Conservation (phyloP, 53 echinoderm and acorn worm genomes). For the Arbacia lixula region DNA sequence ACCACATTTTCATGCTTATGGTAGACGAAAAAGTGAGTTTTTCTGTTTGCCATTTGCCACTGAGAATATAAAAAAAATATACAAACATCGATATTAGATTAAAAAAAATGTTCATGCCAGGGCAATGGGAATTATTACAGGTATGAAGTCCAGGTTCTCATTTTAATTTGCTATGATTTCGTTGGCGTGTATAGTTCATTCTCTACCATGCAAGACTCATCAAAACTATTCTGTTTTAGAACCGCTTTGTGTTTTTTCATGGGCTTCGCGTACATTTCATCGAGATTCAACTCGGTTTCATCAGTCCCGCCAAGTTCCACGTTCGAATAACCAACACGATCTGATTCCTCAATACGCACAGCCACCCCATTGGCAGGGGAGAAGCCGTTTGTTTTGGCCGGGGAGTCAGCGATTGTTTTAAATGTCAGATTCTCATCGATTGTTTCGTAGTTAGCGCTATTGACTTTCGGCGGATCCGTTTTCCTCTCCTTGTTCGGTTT, state of each 20-base stretch:
- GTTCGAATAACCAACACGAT: background rate
- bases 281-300: background rate
- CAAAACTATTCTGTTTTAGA: conserved; percentile 15
- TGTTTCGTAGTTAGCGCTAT: conserved; percentile 1
- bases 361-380: background rate
- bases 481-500: conserved; percentile 6
- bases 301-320: conserved; percentile 6
- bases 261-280: conserved; percentile 15
- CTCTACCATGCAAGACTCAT: conserved; percentile 27
- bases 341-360: background rate
- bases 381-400: background rate
- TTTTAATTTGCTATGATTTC: background rate
- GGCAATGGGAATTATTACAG: too few species aligned
- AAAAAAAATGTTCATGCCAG: too few species aligned
- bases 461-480: background rate
- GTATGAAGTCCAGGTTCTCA: too few species aligned
- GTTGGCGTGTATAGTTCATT: conserved; percentile 33
- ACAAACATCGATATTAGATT: too few species aligned
- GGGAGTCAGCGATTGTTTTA: conserved; percentile 6
- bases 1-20: too few species aligned
- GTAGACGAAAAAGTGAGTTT: too few species aligned
- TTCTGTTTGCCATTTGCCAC: too few species aligned
- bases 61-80: too few species aligned
- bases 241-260: background rate
- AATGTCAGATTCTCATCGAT: too few species aligned